Base-by-base conservation (phyloP, 2,888 invertebrate genomes). In the Lithophane ornitopus region DNA sequence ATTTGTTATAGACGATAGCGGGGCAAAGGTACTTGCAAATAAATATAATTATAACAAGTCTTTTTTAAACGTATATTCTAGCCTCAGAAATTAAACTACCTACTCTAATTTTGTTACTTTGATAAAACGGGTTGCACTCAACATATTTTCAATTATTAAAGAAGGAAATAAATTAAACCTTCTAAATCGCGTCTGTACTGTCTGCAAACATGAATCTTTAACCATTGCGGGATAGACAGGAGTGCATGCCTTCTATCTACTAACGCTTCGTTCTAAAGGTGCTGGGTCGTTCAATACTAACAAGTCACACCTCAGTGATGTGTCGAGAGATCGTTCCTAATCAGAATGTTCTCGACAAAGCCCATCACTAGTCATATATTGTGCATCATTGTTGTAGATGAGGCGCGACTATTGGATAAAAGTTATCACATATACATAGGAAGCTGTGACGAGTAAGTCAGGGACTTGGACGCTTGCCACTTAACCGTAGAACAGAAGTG, bases 311-410 rank as follows among this genome's bases (percentile, higher is more conserved):
- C 14, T 11, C 16, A 49, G 82, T 62, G 82, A 76, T 62, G 61
- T 41, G 19, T 28, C 34, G 34, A 46, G 58, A 44, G 54, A 4
- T 14, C 34, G 6, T 67, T 82, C 41, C 12, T 26, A n/a, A 76
- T 44, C 56, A 28, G 76, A 79, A 54, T 19, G 22, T 34, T 39
- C 46, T 41, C 59, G 11, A 63, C 28, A 16, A 11, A 34, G 3
- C 19, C 59, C 78, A 66, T 66, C 80, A 63, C 78, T 56, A 44
- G 58, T 54, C 70, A 80, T 78, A 83, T 78, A 74, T 82, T 70
- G 69, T 87, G 49, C 74, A 68, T 80, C 88, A 82, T 93, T 93
- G 90, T 93, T 94, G 86, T 94, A 94, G 94, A 93, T 93, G 86
- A 87, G 77, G 86, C 70, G 78, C 88, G 76, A 65, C 74, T 82